Evolutionary conservation across 2,113 vertebrate species (phyloP).

Genomic region (Melanostigma gelatinosum): DNA sequence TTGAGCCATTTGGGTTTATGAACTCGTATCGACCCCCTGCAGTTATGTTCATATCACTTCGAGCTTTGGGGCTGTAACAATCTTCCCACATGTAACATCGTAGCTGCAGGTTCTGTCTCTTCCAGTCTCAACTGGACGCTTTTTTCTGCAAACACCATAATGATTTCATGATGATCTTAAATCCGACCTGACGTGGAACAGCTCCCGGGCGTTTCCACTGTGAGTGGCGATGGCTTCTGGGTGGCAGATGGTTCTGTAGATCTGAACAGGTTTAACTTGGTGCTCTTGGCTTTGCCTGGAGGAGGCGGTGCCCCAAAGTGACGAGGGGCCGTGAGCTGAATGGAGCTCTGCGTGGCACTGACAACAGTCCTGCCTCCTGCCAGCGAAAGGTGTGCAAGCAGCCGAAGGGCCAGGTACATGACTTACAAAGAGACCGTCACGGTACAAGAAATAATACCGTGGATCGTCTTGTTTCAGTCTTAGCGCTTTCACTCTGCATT

Average conservation of each 20-base stretch:
- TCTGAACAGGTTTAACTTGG: slow-evolving; percentile 45
- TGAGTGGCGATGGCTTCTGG: slow-evolving; percentile 32
- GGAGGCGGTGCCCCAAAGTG: slow-evolving; percentile 20
- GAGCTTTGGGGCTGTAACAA: slow-evolving; percentile 6
- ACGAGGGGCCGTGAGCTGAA: slow-evolving; percentile 10
- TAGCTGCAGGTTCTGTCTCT: slow-evolving; percentile 48
- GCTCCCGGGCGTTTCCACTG: slow-evolving; percentile 24
- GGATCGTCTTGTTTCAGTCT: background rate
- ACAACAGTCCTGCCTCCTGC: slow-evolving; percentile 23
- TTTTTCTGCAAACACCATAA: slow-evolving; percentile 46
- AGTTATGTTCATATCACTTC: slow-evolving; percentile 35
- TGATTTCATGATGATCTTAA: slow-evolving; percentile 53
- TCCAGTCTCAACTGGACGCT: slow-evolving; percentile 31
- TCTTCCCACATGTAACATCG: slow-evolving; percentile 10
- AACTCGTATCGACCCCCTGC: slow-evolving; percentile 41
- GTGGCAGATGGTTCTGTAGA: slow-evolving; percentile 50
- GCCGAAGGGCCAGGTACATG: background rate
- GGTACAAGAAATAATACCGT: background rate
- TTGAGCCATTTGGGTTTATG: slow-evolving; percentile 44
- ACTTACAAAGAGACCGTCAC: background rate
- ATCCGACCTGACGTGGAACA: slow-evolving; percentile 9
- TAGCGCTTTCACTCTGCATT: background rate
- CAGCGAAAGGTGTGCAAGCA: slow-evolving; percentile 27
- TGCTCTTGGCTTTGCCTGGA: slow-evolving; percentile 36
- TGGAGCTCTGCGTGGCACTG: slow-evolving; percentile 14